These are phyloP conservation scores for Manduca sexta DNA, from an alignment of 1,140 invertebrate species.

Conservation along the genomic window DNA sequence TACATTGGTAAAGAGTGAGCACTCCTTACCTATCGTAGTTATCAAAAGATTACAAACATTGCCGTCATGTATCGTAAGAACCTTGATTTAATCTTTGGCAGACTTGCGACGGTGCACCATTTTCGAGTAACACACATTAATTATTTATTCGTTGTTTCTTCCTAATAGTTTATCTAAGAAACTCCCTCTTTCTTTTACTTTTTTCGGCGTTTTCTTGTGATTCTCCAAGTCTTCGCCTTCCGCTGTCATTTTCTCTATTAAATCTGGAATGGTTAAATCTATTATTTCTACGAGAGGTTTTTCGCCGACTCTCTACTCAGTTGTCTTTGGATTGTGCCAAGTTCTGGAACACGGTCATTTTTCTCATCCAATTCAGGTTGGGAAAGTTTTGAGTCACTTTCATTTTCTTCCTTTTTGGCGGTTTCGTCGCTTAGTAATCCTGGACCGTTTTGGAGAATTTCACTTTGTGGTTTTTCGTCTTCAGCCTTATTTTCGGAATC, in stretches of 20 bases:
- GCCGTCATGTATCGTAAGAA: constrained; percentile 48
- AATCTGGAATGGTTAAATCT: constrained; percentile 56
- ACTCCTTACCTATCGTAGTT: constrained; percentile 15
- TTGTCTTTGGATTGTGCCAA: constrained; percentile 41
- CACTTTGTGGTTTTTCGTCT: constrained; percentile 24
- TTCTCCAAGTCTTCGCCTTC: constrained; percentile 49
- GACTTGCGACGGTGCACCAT: constrained; percentile 30
- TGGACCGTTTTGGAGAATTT: constrained; percentile 40
- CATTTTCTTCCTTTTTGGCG: constrained; percentile 9
- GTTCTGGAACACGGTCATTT: constrained; percentile 55
- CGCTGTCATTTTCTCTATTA: constrained; percentile 55
- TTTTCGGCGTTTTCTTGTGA: constrained; percentile 40
- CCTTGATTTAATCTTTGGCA: constrained; percentile 58
- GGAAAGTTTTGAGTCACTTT: constrained; percentile 38
- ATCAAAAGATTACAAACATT: constrained; percentile 45
- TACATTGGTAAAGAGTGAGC: constrained; percentile 3
- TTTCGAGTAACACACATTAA: constrained; percentile 27
- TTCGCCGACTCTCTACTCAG: constrained; percentile 44
- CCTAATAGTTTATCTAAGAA: constrained; percentile 63
- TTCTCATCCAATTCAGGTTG: constrained; percentile 49
- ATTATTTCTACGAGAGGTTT: constrained; percentile 32
- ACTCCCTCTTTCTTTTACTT: constrained; percentile 64
- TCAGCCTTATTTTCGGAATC: constrained; percentile 12
- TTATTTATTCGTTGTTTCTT: constrained; percentile 55
- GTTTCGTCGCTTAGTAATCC: constrained; percentile 8